Base-by-base conservation (phyloP, 2,888 invertebrate species). In the Lepidocyrtoides sp. region DNA sequence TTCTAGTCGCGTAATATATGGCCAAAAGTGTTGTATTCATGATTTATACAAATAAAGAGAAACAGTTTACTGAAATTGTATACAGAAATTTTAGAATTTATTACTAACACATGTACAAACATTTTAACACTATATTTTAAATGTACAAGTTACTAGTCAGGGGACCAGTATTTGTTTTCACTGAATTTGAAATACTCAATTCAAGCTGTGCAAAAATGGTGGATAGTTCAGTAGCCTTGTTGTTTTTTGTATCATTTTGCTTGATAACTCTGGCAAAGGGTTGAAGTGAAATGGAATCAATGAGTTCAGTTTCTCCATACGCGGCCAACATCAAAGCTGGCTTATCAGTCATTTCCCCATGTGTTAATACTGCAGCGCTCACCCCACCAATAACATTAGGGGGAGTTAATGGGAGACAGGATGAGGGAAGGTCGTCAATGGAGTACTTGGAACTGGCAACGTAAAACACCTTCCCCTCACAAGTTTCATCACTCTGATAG, bases 361-460 rank as follows among this genome's bases (percentile, higher is more conserved):
- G 81, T 10, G 86, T 85, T 23, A 93, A 79, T 87, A 93, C 91
- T 92, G 92, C 92, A 12, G 93, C 93, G 69, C 91, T 87, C 0
- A 93, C 86, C 10, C 93, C 93, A 48, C 91, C 82, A 79, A 93
- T 84, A 2, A 93, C 79, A 91, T 93, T 93, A 0, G 93, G 93
- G 14, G 90, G 91, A 7, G 92, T 89, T 12, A 93, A 77, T 4
- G 60, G 60, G 8, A 44, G 12, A 7, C 77, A 90, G 26, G 87
- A 69, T 10, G 41, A 2, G 3, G 88, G 85, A 66, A 84, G 5
- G 3, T 72, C 81, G 5, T 60, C 32, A 48, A 36, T 79, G 36
- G 91, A 51, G 36, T 77, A 91, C 17, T 51, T 54, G 8, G 92
- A 90, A 26, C 87, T 91, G 4, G 89, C 79, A 4, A 92, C 77